Conservation (phyloP, 2,797 vertebrate genomes). For the Manis javanica region DNA sequence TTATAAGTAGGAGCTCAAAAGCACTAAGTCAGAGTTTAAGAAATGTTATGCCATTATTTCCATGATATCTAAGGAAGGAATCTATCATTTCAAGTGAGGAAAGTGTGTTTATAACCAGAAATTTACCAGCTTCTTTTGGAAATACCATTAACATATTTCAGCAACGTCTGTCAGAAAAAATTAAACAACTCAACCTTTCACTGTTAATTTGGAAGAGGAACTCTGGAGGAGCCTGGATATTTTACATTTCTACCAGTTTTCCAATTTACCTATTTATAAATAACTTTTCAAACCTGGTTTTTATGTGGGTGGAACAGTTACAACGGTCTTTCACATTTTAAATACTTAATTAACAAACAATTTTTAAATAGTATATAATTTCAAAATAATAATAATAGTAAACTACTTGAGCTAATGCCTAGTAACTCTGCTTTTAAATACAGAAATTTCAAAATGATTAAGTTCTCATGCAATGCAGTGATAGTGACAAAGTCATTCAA, state of each 20-base stretch:
- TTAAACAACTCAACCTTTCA: background rate
- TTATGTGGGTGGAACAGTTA: slow-evolving; percentile 6
- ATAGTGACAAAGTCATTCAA: background rate
- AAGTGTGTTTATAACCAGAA: background rate
- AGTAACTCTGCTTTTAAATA: background rate
- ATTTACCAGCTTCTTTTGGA: background rate
- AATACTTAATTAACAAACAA: background rate
- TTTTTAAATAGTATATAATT: background rate
- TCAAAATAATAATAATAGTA: background rate
- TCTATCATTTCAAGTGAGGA: background rate
- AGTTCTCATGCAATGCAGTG: background rate
- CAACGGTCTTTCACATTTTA: background rate
- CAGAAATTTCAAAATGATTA: background rate
- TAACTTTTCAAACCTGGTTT: background rate
- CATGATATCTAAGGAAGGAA: background rate
- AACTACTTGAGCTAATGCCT: background rate
- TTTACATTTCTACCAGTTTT: background rate
- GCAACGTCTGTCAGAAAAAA: background rate
- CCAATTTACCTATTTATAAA: background rate
- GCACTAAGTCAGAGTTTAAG: background rate
- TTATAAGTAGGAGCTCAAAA: background rate
- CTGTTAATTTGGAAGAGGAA: slow-evolving; percentile 16
- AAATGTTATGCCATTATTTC: background rate
- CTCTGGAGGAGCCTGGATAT: background rate
- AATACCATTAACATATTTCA: background rate